These are phyloP conservation scores for Narcine bancroftii DNA, from an alignment of 2,113 vertebrate genomes.

Conservation along the genomic window DNA sequence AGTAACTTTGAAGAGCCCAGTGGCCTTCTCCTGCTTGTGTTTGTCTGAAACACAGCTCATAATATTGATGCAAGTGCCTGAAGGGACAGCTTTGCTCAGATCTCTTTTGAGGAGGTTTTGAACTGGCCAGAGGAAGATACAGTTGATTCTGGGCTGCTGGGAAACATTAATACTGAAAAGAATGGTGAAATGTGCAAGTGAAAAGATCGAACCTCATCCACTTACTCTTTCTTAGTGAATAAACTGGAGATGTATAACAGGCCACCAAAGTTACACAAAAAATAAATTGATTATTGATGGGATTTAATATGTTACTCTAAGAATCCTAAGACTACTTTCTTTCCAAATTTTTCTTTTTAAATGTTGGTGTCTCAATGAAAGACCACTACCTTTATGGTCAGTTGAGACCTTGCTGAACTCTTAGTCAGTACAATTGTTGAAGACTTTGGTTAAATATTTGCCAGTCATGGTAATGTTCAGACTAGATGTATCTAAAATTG, in stretches of 20 bases:
- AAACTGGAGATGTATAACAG: not conserved
- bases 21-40: no score
- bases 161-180: not conserved
- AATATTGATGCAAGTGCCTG: no score
- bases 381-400: not conserved
- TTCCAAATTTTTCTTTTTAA: not conserved
- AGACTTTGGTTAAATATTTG: not conserved
- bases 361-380: not conserved
- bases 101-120: no score
- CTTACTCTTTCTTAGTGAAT: not conserved
- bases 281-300: no score
- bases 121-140: no score
- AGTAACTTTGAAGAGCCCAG: no score
- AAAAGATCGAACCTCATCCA: not conserved
- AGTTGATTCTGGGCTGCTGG: no score
- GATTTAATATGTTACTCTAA: not conserved
- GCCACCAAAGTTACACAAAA: not conserved
- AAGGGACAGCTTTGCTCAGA: no score
- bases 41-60: no score
- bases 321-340: not conserved
- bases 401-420: not conserved
- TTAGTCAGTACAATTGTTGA: slow-evolving; percentile 2
- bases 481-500: not conserved
- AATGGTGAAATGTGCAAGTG: not conserved
- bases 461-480: not conserved